Base-by-base conservation (phyloP, 2,888 invertebrate species). In the Lydus trimaculatus region DNA sequence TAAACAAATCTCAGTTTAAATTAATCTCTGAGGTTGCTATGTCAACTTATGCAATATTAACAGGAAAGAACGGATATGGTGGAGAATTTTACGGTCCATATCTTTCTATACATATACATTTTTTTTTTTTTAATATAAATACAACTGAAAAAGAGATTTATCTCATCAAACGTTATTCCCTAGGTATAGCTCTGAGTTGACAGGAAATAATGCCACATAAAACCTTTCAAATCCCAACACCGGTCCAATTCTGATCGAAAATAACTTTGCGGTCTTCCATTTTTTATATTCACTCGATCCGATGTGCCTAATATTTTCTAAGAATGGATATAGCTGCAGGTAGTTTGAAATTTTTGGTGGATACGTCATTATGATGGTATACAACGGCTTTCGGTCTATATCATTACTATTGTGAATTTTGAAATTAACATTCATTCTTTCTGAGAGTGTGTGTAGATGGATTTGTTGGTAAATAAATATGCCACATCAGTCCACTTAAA, bases 401-500 rank as follows among this genome's bases (percentile, higher is more conserved):
- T n/a, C n/a, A n/a, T n/a, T n/a, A n/a, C n/a, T n/a, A n/a, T n/a
- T n/a, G n/a, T n/a, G n/a, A n/a, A n/a, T n/a, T n/a, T n/a, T n/a
- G n/a, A n/a, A n/a, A n/a, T n/a, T n/a, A n/a, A n/a, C n/a, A n/a
- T n/a, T n/a, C n/a, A n/a, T n/a, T n/a, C n/a, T n/a, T n/a, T n/a
- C n/a, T n/a, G n/a, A n/a, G n/a, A n/a, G n/a, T n/a, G 28, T 2
- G 28, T 28, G 4, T 28, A 28, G 2, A 9, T 48, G 7, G 25
- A 20, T 17, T 13, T 36, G 33, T 60, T 56, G 15, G 25, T 6
- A 28, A 56, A 15, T 56, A 28, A 56, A 67, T 61, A 64, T 61
- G 52, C 60, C 63, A 60, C 48, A 28, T 23, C 39, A 63, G 17
- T 28, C 63, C 63, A 66, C 66, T 70, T 72, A 67, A 69, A 67